Conservation (phyloP, 2,888 invertebrate genomes). For the Clanis bilineata region DNA sequence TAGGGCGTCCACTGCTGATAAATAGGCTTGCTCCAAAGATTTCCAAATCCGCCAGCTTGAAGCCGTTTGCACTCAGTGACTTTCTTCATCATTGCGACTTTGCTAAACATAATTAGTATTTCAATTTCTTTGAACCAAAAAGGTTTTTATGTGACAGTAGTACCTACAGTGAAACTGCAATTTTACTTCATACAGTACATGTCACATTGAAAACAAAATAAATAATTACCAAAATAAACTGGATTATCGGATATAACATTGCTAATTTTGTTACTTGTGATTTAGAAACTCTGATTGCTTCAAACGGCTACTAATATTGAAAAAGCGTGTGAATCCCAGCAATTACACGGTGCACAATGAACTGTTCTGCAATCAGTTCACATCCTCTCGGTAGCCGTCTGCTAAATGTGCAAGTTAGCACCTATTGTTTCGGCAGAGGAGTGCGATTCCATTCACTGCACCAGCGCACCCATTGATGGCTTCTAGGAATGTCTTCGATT, state of each 20-base stretch:
- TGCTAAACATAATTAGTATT: background rate
- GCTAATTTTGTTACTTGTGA: background rate
- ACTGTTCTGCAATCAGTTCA: conserved; percentile 50
- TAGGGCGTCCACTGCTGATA: no score
- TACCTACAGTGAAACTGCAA: no score
- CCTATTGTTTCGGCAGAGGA: conserved; percentile 62
- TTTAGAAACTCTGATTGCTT: background rate
- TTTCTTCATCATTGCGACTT: background rate
- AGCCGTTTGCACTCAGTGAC: no score
- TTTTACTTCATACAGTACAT: no score
- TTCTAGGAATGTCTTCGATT: conserved; percentile 63
- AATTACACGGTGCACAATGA: conserved; percentile 4
- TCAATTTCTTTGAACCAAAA: background rate
- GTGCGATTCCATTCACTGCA: conserved; percentile 52
- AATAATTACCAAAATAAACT: background rate
- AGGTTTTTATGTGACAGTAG: no score
- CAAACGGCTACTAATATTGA: background rate
- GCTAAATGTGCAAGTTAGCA: conserved; percentile 58
- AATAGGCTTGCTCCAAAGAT: no score
- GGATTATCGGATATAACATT: no score
- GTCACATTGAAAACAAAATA: no score
- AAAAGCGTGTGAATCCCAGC: background rate
- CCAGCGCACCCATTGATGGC: conserved; percentile 46
- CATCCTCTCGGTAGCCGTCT: conserved; percentile 49
- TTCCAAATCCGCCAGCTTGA: no score